phyloP scores from a whole-genome alignment of 1,140 invertebrate species.

The Papilio xuthus region DNA sequence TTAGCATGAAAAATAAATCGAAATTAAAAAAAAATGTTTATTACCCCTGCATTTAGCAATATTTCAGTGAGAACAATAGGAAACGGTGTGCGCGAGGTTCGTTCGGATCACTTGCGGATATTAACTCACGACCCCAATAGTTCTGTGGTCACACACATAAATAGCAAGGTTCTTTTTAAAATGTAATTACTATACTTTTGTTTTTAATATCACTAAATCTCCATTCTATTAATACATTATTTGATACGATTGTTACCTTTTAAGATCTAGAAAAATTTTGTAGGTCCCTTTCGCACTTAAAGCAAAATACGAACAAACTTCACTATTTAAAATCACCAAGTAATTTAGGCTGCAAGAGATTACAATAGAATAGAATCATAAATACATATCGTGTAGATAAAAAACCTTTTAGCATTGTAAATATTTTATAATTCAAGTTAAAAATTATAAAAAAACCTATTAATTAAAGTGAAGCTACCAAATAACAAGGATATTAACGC shows the following conservation, averaged over 20 bases:
- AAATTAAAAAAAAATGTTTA: slow-evolving; percentile 42
- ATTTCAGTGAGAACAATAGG: slow-evolving; percentile 72
- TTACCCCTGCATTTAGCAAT: slow-evolving; percentile 57
- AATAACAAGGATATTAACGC: slow-evolving; percentile 35
- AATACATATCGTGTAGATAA: no score
- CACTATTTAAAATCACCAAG: neutral
- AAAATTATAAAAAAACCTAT: neutral
- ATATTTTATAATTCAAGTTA: neutral
- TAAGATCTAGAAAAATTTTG: no score
- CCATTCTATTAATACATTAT: no score
- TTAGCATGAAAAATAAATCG: neutral
- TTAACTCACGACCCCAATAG: slow-evolving; percentile 52
- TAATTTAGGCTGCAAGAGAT: neutral
- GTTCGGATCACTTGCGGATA: slow-evolving; percentile 70
- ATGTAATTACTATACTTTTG: neutral
- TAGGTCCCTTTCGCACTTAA: no score
- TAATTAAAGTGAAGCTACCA: slow-evolving; percentile 40
- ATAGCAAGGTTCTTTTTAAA: slow-evolving; percentile 35
- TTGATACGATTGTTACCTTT: no score
- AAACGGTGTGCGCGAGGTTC: slow-evolving; percentile 59
- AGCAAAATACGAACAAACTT: no score
- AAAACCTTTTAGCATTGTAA: no score
- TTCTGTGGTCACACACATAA: slow-evolving; percentile 35
- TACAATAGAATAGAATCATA: no score
- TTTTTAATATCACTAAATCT: neutral